Evolutionary conservation across 2,113 vertebrate genomes (phyloP).

Genomic region (Apteryx owenii): DNA sequence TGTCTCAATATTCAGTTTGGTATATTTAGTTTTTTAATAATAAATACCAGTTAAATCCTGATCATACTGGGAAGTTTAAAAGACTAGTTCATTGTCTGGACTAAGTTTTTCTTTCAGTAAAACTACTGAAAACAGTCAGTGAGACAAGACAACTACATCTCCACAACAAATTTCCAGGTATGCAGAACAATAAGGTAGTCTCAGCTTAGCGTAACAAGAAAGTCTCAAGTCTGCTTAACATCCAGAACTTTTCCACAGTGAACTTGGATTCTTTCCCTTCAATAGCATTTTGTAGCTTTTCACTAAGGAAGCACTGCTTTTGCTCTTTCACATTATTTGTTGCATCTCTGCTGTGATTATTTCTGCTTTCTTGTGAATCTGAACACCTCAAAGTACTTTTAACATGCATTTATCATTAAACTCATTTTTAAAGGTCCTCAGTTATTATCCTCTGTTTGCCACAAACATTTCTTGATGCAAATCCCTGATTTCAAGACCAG

Average conservation of each 20-base stretch:
- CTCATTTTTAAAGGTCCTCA: background rate
- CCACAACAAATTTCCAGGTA: background rate
- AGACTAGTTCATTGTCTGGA: background rate
- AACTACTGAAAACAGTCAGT: background rate
- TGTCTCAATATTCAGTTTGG: background rate
- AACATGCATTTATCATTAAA: background rate
- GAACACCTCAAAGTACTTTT: background rate
- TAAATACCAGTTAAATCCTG: background rate
- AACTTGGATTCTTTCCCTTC: background rate
- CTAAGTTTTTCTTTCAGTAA: background rate
- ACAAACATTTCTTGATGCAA: background rate
- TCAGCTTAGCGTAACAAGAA: background rate
- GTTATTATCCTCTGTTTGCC: background rate
- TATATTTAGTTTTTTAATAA: background rate
- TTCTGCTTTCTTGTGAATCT: no score
- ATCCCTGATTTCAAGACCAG: background rate
- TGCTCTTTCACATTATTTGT: background rate
- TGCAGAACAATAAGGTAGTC: background rate
- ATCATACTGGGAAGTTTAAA: background rate
- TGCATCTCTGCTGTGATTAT: background rate
- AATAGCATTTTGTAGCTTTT: background rate
- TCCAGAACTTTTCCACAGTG: background rate
- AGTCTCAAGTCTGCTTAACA: background rate
- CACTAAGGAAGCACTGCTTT: background rate
- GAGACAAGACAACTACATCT: background rate